A percentile compares a stretch with the other conserved stretches of the same genome.
phyloP scores from a whole-genome alignment of 2,888 invertebrate genomes.

The Caenorhabditis zanzibari region DNA sequence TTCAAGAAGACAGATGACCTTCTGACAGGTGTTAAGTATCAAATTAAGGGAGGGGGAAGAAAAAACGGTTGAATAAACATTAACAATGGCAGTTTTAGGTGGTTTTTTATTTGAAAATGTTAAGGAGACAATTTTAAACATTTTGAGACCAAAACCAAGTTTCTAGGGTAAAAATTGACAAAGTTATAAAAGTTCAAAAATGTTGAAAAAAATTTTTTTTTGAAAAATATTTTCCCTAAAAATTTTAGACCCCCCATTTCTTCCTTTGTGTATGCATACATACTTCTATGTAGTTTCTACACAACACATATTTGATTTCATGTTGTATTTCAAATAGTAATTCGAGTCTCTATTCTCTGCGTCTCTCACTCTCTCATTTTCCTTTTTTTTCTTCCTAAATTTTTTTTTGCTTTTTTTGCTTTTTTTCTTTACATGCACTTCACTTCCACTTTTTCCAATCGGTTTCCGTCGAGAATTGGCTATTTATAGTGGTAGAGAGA shows the following conservation, averaged over 20 bases:
- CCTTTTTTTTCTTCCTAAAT: too few species aligned
- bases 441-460: constrained; percentile 10
- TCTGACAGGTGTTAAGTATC: constrained; percentile 40
- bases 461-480: neutral
- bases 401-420: neutral
- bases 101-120: too few species aligned
- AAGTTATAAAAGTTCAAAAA: too few species aligned
- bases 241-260: neutral
- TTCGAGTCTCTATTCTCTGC: constrained; percentile 15
- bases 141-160: too few species aligned
- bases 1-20: constrained; percentile 28
- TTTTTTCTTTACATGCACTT: neutral
- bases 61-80: too few species aligned
- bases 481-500: constrained; percentile 26
- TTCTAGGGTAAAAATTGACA: too few species aligned
- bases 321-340: constrained; percentile 20
- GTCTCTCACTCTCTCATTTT: constrained; percentile 12
- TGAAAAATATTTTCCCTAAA: too few species aligned
- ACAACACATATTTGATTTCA: constrained; percentile 39
- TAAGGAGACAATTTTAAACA: too few species aligned
- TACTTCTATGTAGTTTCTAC: too few species aligned
- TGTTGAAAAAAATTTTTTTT: too few species aligned
- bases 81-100: too few species aligned
- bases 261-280: neutral
- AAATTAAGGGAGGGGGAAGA: constrained; percentile 1